Conservation (phyloP, 2,113 vertebrate genomes). For the Pseudolaguvia tuberculata region DNA sequence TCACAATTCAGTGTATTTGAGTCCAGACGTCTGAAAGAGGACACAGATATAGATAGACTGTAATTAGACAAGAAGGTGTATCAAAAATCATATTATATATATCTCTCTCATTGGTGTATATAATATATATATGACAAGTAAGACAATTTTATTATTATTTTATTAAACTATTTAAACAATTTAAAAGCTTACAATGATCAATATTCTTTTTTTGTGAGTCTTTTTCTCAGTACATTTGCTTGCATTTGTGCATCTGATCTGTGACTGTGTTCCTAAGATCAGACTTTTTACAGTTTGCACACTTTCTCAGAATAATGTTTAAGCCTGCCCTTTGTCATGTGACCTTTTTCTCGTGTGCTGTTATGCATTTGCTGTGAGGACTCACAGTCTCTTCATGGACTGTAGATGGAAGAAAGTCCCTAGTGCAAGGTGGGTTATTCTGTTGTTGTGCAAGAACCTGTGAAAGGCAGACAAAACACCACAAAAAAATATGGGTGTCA, state of each 20-base stretch:
- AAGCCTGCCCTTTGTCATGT: neutral
- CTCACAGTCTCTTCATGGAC: constrained; percentile 97
- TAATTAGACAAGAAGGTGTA: too few relatives aligned
- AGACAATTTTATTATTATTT: too few relatives aligned
- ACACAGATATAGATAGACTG: neutral
- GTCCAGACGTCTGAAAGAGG: constrained; percentile 80
- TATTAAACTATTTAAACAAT: too few relatives aligned
- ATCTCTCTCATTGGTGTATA: too few relatives aligned
- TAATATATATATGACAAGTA: too few relatives aligned
- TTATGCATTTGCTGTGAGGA: constrained; percentile 51
- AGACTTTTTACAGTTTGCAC: neutral
- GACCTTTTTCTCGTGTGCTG: neutral
- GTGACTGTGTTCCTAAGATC: neutral
- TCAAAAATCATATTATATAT: too few relatives aligned
- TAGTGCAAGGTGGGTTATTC: constrained; percentile 85
- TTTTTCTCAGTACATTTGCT: neutral
- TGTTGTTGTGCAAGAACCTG: constrained; percentile 98
- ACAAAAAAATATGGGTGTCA: neutral
- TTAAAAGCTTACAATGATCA: neutral
- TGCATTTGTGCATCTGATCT: neutral
- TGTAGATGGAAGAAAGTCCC: constrained; percentile 90
- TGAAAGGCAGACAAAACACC: constrained; percentile 32
- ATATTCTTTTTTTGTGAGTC: neutral
- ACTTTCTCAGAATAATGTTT: neutral
- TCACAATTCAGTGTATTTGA: constrained; percentile 92